phyloP scores from a whole-genome alignment of 2,888 invertebrate genomes.

The Euplexia lucipara region DNA sequence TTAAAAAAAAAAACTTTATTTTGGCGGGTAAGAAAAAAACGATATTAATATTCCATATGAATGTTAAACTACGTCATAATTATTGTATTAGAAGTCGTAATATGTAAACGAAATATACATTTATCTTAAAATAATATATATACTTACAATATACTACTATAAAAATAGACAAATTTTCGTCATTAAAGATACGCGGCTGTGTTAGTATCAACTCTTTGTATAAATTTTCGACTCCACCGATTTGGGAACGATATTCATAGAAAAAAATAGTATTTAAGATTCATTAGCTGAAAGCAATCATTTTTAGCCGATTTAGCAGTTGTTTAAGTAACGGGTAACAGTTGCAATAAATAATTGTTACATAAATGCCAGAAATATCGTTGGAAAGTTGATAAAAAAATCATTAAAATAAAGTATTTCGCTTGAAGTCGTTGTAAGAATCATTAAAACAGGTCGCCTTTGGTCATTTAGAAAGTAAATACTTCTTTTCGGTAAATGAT shows the following conservation, averaged over 20 bases:
- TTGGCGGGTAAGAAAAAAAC: slow-evolving; percentile 41
- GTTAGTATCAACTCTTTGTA: slow-evolving; percentile 79
- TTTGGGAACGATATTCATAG: slow-evolving; percentile 50
- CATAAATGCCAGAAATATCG: not conserved
- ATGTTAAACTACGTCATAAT: slow-evolving; percentile 50
- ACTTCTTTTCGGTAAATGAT: no score
- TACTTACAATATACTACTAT: slow-evolving; percentile 44
- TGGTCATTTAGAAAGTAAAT: no score
- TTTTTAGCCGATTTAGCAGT: slow-evolving; percentile 31
- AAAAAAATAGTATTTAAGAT: slow-evolving; percentile 54
- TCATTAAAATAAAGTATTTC: no score
- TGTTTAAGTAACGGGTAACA: slow-evolving; percentile 11
- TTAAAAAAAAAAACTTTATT: not conserved
- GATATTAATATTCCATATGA: slow-evolving; percentile 46
- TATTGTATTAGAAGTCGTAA: slow-evolving; percentile 51
- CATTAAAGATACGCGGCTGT: slow-evolving; percentile 79
- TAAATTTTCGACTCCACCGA: slow-evolving; percentile 61
- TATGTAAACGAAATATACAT: slow-evolving; percentile 64
- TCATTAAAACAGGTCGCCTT: no score
- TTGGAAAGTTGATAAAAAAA: slow-evolving; percentile 25
- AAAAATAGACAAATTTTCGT: slow-evolving; percentile 55
- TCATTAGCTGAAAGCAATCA: slow-evolving; percentile 15
- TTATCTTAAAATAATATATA: slow-evolving; percentile 53
- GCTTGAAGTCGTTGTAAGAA: no score
- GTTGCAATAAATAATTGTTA: not conserved